These are phyloP conservation scores for Macrosoma leucophasiata DNA, from an alignment of 2,888 invertebrate species.

Conservation along the genomic window DNA sequence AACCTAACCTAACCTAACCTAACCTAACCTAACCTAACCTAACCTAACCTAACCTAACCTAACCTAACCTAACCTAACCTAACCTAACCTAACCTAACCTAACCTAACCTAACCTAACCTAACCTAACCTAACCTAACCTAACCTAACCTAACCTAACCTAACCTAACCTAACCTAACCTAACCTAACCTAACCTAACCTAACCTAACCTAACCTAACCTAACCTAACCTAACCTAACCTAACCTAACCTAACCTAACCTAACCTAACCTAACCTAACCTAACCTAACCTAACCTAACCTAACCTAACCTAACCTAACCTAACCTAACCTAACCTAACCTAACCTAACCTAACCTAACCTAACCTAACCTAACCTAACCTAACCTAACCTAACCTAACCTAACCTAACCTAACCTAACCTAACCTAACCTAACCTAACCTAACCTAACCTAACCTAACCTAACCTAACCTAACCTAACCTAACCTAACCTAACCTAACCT, in stretches of 20 bases:
- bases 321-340: conserved; percentile 27
- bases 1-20: too few species aligned
- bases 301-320: conserved; percentile 25
- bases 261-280: conserved; percentile 9
- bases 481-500: conserved; percentile 26
- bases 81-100: too few species aligned
- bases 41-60: too few species aligned
- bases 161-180: conserved; percentile 24
- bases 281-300: conserved; percentile 6
- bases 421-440: conserved; percentile 28
- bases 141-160: too few species aligned
- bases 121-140: too few species aligned
- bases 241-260: conserved; percentile 25
- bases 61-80: too few species aligned
- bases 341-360: conserved; percentile 27
- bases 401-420: conserved; percentile 27
- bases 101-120: too few species aligned
- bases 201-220: conserved; percentile 24
- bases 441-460: conserved; percentile 25
- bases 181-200: conserved; percentile 23
- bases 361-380: conserved; percentile 26
- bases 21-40: too few species aligned
- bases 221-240: conserved; percentile 24
- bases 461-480: conserved; percentile 16
- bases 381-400: too few species aligned